phyloP scores from a whole-genome alignment of 2,113 vertebrate genomes.

The Sminthopsis crassicaudata region DNA sequence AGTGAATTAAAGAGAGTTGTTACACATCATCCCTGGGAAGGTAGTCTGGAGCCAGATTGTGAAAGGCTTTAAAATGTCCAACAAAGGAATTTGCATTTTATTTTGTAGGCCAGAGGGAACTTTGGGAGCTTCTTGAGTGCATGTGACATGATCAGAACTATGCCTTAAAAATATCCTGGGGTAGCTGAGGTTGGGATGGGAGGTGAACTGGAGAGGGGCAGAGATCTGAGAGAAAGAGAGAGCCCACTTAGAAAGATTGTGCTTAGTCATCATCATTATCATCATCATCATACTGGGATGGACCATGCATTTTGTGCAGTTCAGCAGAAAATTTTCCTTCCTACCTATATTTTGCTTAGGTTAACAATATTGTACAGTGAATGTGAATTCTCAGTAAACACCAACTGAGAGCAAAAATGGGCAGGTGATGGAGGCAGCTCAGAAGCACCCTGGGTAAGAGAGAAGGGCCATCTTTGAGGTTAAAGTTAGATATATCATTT shows the following conservation, averaged over 20 bases:
- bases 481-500: not conserved
- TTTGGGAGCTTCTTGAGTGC: not conserved
- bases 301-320: slow-evolving; percentile 69
- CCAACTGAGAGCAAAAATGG: slow-evolving; percentile 12
- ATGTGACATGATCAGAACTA: not conserved
- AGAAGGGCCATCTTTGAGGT: not conserved
- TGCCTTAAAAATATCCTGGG: not conserved
- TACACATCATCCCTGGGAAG: not conserved
- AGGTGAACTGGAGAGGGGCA: not conserved
- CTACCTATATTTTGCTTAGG: slow-evolving; percentile 56
- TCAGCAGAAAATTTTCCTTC: slow-evolving; percentile 72
- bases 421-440: too few species aligned
- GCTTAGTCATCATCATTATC: not conserved
- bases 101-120: not conserved
- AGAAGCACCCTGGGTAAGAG: not conserved
- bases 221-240: not conserved
- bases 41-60: not conserved
- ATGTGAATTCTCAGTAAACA: slow-evolving; percentile 36
- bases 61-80: not conserved
- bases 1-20: not conserved
- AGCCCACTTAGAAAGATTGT: not conserved
- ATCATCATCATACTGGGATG: slow-evolving; percentile 48
- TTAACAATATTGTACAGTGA: slow-evolving; percentile 47
- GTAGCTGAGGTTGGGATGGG: not conserved
- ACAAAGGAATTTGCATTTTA: not conserved